Evolutionary conservation across 2,888 invertebrate species (phyloP).

Genomic region (Drosophila diplacantha): DNA sequence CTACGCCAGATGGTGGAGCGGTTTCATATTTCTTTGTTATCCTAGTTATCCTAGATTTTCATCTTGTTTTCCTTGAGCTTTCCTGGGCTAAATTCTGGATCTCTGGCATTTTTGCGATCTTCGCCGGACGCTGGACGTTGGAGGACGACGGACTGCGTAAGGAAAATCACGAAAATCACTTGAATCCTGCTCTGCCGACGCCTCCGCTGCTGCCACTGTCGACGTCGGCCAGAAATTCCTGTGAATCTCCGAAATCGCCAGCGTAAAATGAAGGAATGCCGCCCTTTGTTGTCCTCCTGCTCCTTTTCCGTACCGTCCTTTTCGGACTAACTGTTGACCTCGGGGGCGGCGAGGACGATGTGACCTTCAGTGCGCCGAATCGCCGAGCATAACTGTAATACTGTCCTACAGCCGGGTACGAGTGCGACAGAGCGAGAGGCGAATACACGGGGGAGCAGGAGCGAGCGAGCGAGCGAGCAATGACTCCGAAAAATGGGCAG

Average conservation of each 20-base stretch:
- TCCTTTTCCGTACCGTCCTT: conserved; percentile 1
- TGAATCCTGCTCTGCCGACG: conserved; percentile 13
- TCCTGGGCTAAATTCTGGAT: background rate
- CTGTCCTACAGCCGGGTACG: conserved; percentile 1
- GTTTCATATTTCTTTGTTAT: background rate
- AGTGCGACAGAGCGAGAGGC: conserved; percentile 3
- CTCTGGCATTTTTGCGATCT: conserved; percentile 8
- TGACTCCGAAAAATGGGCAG: conserved; percentile 12
- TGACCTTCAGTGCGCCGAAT: conserved; percentile 35
- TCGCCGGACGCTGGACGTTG: conserved; percentile 16
- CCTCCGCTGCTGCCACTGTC: conserved; percentile 15
- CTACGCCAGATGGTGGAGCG: too few species aligned
- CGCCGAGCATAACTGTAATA: conserved; percentile 27
- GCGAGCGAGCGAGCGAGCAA: background rate
- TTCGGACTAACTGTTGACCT: conserved; percentile 39
- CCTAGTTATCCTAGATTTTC: background rate
- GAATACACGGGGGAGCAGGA: too few species aligned
- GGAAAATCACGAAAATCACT: conserved; percentile 30
- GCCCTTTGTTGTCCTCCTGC: conserved; percentile 12
- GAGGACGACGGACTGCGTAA: conserved; percentile 30
- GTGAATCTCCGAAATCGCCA: conserved; percentile 8
- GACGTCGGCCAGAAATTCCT: conserved; percentile 18
- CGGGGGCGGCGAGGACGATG: conserved; percentile 3
- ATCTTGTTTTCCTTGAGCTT: background rate
- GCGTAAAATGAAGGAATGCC: conserved; percentile 25